These are phyloP conservation scores for Sminthurinus aureus DNA, from an alignment of 2,888 invertebrate species.

Conservation along the genomic window DNA sequence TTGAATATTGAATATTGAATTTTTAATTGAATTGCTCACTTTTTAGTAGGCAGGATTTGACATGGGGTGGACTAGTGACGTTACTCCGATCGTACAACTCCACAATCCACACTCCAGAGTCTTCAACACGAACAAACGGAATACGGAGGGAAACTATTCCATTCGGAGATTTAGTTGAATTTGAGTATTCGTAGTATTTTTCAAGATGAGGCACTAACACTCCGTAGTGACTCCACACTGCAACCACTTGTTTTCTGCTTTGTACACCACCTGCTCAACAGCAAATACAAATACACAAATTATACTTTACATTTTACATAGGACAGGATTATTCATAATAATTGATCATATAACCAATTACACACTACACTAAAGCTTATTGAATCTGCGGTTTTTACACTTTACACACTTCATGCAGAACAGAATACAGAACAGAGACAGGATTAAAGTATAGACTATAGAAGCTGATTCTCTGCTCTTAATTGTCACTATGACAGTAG, in stretches of 20 bases:
- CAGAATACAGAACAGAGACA: no score
- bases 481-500: no score
- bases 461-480: no score
- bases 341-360: background rate
- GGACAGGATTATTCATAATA: background rate
- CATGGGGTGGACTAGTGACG: background rate
- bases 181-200: slow-evolving; percentile 33
- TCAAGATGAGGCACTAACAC: slow-evolving; percentile 28
- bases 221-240: slow-evolving; percentile 30
- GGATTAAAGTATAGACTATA: background rate
- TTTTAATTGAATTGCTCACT: slow-evolving; percentile 5
- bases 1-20: background rate
- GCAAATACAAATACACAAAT: background rate
- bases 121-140: slow-evolving; percentile 8
- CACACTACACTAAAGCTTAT: background rate
- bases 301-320: background rate
- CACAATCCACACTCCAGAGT: slow-evolving; percentile 33
- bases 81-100: slow-evolving; percentile 25
- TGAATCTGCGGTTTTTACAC: background rate
- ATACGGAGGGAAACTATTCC: slow-evolving; percentile 3
- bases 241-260: slow-evolving; percentile 13
- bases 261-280: background rate
- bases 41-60: slow-evolving; percentile 21
- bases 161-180: background rate
- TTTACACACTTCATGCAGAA: no score